Percentiles rank a stretch among this genome's conserved stretches.
Evolutionary conservation across 2,113 vertebrate species (phyloP).

Genomic region (Carassius carassius): DNA sequence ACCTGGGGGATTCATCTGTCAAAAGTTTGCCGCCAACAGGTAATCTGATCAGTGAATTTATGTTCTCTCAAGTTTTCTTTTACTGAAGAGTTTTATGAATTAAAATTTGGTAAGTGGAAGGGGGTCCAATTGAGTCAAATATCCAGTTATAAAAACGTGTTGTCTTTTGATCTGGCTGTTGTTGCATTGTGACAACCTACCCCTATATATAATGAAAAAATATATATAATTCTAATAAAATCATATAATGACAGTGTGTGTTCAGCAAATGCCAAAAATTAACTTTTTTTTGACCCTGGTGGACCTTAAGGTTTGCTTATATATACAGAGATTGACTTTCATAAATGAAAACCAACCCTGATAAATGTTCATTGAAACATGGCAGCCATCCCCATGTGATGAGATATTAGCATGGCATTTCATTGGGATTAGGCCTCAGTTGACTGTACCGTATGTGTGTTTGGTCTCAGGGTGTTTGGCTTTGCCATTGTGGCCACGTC

Average conservation of each 20-base stretch:
- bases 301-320: background rate
- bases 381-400: background rate
- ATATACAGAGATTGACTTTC: background rate
- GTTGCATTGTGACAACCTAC: background rate
- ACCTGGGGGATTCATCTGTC: conserved; percentile 90
- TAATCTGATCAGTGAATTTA: conserved; percentile 53
- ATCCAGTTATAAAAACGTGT: background rate
- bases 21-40: conserved; percentile 93
- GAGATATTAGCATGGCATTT: background rate
- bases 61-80: background rate
- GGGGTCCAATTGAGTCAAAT: background rate
- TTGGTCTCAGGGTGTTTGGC: conserved; percentile 85
- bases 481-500: conserved; percentile 94
- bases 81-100: background rate
- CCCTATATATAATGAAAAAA: background rate
- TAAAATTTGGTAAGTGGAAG: background rate
- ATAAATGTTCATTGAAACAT: background rate
- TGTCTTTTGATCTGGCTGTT: background rate
- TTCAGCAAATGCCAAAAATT: background rate
- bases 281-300: background rate
- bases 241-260: background rate
- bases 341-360: background rate
- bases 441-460: background rate
- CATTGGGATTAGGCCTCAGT: background rate
- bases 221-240: too few species aligned